A percentile compares a stretch with the other conserved stretches of the same genome.
Evolutionary conservation across 2,113 vertebrate genomes (phyloP).

Genomic region (Hydrochoerus hydrochaeris): DNA sequence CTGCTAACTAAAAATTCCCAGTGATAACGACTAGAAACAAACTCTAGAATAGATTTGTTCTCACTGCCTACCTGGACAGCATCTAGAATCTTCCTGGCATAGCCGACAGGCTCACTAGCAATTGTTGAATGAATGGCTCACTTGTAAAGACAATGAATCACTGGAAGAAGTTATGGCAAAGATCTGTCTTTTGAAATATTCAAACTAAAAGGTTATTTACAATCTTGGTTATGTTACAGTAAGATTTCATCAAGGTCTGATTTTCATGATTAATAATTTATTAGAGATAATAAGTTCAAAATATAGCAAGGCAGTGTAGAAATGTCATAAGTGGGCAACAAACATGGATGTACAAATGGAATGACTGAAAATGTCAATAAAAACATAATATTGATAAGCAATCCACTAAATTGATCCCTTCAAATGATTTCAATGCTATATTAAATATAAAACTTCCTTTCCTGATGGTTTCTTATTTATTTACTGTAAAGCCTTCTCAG

Average conservation of each 20-base stretch:
- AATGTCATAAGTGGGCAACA: conserved; percentile 43
- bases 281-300: conserved; percentile 21
- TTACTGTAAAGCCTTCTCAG: not conserved
- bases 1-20: not conserved
- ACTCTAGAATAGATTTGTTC: not conserved
- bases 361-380: conserved; percentile 56
- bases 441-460: conserved; percentile 33
- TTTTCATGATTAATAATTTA: conserved; percentile 16
- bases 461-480: conserved; percentile 4
- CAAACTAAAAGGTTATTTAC: not conserved
- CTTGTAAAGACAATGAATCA: not conserved
- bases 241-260: conserved; percentile 16
- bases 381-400: conserved; percentile 26
- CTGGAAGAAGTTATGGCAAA: not conserved
- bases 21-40: not conserved
- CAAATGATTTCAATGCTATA: conserved; percentile 29
- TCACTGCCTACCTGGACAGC: not conserved
- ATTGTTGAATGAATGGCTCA: not conserved
- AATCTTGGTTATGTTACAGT: not conserved
- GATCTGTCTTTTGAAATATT: not conserved
- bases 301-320: conserved; percentile 61
- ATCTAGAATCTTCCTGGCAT: not conserved
- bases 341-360: not conserved
- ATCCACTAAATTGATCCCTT: not conserved
- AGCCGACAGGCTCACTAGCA: not conserved